Base-by-base conservation (phyloP, 2,113 vertebrate species). In the Phycodurus eques region DNA sequence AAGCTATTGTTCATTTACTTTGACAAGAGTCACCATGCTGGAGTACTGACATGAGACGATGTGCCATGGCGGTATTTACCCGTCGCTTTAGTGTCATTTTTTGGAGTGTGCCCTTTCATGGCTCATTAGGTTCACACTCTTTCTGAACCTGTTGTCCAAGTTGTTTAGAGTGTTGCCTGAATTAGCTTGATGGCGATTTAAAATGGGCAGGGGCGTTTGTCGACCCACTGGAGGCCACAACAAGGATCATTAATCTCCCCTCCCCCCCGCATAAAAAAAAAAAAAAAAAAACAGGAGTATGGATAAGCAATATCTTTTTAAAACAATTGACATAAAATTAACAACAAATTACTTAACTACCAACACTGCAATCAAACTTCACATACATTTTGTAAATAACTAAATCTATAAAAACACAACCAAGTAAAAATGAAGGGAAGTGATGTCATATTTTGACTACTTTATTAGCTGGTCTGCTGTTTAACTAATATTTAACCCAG, bases 1-100 rank as follows among this genome's bases (percentile, higher is more conserved):
- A 90, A 92, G 88, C 89, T 71, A 90, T 94, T 94, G 94, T 94
- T 91, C 91, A 81, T 82, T 87, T 87, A 83, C 83, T 84, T 90
- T 81, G 92, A 90, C 93, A 91, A 72, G 74, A 62, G 86, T 79
- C 75, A 79, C 80, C 62, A 8, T 68, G 77, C 73, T 59, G 63
- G 67, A 44, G 71, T 61, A 57, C 72, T 73, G 65, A 83, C 74
- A 76, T 66, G 4, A 70, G 72, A 69, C 2, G 7, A 62, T 68
- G 74, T 44, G 43, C 51, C 47, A 54, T 12, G 33, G 51, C 39
- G 53, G n/a, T 12, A 44, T 82, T 60, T 49, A 78, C 74, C 77
- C 54, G 51, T 46, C 35, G 31, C 35, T 77, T 61, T 35, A 31
- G 54, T 22, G 10, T 61, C 6, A 54, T 33, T 51, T 72, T 73